phyloP scores from a whole-genome alignment of 2,888 invertebrate species.

The Mimas tiliae region DNA sequence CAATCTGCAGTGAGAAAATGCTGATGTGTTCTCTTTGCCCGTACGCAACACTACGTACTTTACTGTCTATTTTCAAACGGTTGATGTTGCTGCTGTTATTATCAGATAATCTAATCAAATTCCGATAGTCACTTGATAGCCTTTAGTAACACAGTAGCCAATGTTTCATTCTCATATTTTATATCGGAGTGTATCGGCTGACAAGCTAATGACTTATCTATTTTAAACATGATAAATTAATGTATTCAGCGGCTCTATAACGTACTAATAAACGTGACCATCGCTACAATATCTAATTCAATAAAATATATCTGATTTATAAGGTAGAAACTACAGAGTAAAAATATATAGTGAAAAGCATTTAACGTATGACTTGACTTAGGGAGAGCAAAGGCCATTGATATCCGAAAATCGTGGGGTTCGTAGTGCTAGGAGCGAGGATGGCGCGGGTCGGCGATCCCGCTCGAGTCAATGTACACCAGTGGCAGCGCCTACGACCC shows the following conservation, averaged over 20 bases:
- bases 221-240: not conserved
- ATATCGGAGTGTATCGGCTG: not conserved
- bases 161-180: not conserved
- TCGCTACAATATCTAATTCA: not conserved
- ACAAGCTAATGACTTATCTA: not conserved
- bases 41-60: not conserved
- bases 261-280: not conserved
- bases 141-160: conserved; percentile 8
- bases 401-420: conserved; percentile 10
- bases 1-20: conserved; percentile 27
- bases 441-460: conserved; percentile 33
- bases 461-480: conserved; percentile 28
- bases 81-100: too few relatives aligned
- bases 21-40: not conserved
- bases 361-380: conserved; percentile 5
- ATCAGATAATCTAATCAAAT: conserved; percentile 9
- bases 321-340: too few relatives aligned
- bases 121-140: not conserved
- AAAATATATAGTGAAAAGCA: not conserved
- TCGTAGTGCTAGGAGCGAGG: conserved; percentile 22
- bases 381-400: conserved; percentile 8
- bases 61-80: not conserved
- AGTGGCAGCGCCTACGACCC: conserved; percentile 25
- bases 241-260: not conserved
- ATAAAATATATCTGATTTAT: too few relatives aligned